Evolutionary conservation across 1,140 invertebrate genomes (phyloP).

Genomic region (Caerostris darwini): DNA sequence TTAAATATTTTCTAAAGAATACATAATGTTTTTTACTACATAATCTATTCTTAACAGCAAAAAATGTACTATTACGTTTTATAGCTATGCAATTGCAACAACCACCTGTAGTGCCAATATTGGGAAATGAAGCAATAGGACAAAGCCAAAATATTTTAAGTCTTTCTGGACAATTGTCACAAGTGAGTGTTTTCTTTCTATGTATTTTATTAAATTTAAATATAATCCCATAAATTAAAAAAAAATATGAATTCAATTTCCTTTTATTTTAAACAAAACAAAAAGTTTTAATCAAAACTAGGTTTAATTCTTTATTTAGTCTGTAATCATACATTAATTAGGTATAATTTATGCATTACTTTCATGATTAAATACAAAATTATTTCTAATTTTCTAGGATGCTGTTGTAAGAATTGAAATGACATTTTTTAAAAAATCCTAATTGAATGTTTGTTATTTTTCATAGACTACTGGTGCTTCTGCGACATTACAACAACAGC

Average conservation of each 20-base stretch:
- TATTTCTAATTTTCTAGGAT: too few species aligned
- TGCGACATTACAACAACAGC: slow-evolving; percentile 82
- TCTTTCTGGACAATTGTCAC: slow-evolving; percentile 37
- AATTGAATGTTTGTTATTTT: not conserved
- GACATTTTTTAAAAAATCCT: too few species aligned
- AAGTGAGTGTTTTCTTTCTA: not conserved
- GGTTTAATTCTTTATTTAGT: too few species aligned
- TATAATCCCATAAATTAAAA: too few species aligned
- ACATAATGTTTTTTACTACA: too few species aligned
- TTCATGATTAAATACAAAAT: too few species aligned
- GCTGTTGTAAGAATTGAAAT: too few species aligned
- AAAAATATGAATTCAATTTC: not conserved
- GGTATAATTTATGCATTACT: too few species aligned
- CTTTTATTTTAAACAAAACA: not conserved
- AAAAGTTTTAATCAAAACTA: too few species aligned
- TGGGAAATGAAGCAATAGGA: slow-evolving; percentile 52
- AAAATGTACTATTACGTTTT: slow-evolving; percentile 78
- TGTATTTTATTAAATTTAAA: not conserved
- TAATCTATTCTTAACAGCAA: too few species aligned
- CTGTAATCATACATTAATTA: too few species aligned
- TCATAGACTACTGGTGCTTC: slow-evolving; percentile 27
- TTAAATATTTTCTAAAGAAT: too few species aligned
- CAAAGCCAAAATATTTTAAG: slow-evolving; percentile 36
- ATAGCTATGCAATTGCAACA: slow-evolving; percentile 88
- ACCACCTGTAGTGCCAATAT: slow-evolving; percentile 80